Percentiles rank a stretch among this genome's conserved stretches.
phyloP scores from a whole-genome alignment of 1,140 invertebrate species.

The Cheumatopsyche charites region DNA sequence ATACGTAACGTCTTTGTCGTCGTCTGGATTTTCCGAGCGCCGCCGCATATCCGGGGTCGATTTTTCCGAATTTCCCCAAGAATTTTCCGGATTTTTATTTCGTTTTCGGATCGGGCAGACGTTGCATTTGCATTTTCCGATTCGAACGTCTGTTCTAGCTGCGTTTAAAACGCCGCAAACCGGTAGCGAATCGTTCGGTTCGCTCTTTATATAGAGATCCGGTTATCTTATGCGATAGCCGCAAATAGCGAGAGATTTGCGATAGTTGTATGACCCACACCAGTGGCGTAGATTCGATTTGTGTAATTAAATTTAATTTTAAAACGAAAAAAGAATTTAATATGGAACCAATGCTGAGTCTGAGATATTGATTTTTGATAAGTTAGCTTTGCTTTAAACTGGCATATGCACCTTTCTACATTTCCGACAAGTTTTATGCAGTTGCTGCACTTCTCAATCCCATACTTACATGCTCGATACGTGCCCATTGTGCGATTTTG shows the following conservation, averaged over 20 bases:
- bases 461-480: neutral
- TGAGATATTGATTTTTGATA: conserved; percentile 47
- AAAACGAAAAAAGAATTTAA: neutral
- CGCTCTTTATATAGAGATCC: conserved; percentile 1
- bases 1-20: too few relatives aligned
- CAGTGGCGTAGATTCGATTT: neutral
- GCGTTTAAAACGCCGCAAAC: conserved; percentile 6
- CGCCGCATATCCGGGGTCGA: too few relatives aligned
- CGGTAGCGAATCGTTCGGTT: conserved; percentile 12
- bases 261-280: conserved; percentile 4
- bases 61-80: too few relatives aligned
- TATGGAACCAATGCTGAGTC: conserved; percentile 25
- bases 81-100: neutral
- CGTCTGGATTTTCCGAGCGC: too few relatives aligned
- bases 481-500: neutral
- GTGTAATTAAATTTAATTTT: neutral
- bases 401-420: conserved; percentile 28
- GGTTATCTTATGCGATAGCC: conserved; percentile 34
- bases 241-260: conserved; percentile 36
- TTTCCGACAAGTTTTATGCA: neutral
- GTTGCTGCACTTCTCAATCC: conserved; percentile 18
- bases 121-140: neutral
- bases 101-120: neutral
- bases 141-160: neutral
- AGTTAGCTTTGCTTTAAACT: conserved; percentile 35